Percentiles rank a stretch among this genome's conserved stretches.
These are phyloP conservation scores for Tympanuchus pallidicinctus DNA, from an alignment of 2,113 vertebrate species.

Conservation along the genomic window DNA sequence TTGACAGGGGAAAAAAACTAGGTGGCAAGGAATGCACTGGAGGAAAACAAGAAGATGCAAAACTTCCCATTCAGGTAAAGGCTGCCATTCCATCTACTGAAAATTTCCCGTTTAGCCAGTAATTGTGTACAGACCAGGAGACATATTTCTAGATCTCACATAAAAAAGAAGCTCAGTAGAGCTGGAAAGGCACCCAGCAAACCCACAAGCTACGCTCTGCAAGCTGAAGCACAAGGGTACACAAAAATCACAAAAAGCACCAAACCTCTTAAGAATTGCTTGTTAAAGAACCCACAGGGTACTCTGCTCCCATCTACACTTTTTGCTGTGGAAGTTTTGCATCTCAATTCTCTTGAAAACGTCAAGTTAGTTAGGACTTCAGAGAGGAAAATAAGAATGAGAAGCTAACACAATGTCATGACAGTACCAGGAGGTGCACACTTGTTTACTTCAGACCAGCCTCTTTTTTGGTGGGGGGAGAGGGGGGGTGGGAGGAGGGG, in stretches of 20 bases:
- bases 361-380: not conserved
- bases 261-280: not conserved
- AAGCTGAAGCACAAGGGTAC: not conserved
- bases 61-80: not conserved
- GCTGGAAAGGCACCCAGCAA: not conserved
- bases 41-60: not conserved
- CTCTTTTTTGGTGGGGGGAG: no score
- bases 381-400: not conserved
- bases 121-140: not conserved
- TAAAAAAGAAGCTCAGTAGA: not conserved
- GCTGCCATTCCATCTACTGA: not conserved
- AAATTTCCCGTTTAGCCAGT: not conserved
- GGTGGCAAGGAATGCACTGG: not conserved
- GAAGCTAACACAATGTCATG: not conserved
- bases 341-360: not conserved
- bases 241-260: not conserved
- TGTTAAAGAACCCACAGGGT: not conserved
- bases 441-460: not conserved
- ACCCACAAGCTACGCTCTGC: not conserved
- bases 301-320: not conserved
- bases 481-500: no score
- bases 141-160: not conserved
- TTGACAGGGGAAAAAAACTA: not conserved
- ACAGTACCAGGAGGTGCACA: not conserved
- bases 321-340: not conserved